phyloP scores from a whole-genome alignment of 2,797 vertebrate genomes.

The Clarias fuscus region DNA sequence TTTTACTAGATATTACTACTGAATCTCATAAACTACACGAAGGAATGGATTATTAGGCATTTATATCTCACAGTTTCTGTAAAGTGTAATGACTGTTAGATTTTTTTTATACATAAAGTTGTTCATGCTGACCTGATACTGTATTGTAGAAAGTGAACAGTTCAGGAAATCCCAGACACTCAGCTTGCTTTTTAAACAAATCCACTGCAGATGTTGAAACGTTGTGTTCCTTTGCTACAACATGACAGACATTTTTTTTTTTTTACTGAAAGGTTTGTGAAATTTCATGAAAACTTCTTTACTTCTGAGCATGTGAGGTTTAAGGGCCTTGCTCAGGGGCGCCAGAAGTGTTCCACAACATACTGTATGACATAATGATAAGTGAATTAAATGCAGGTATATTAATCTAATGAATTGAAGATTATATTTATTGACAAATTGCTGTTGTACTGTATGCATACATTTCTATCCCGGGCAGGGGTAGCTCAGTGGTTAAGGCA shows the following conservation, averaged over 20 bases:
- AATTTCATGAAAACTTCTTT: too few species aligned
- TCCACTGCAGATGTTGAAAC: background rate
- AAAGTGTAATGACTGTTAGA: background rate
- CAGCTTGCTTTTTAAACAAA: slow-evolving; percentile 31
- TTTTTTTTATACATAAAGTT: background rate
- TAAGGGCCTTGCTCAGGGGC: too few species aligned
- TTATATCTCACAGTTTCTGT: background rate
- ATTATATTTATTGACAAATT: background rate
- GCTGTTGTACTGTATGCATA: background rate
- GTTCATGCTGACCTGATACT: slow-evolving; percentile 30
- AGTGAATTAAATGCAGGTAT: background rate
- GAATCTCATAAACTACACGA: background rate
- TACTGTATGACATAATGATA: background rate
- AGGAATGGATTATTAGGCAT: background rate
- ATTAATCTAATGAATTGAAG: background rate
- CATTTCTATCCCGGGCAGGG: too few species aligned
- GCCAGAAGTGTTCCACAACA: background rate
- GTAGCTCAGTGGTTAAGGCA: too few species aligned
- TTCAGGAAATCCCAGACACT: slow-evolving; percentile 31
- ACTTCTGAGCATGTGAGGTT: too few species aligned
- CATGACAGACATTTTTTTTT: background rate
- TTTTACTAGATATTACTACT: background rate
- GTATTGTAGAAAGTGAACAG: slow-evolving; percentile 2
- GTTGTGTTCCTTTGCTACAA: slow-evolving; percentile 6
- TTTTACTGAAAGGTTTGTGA: too few species aligned